phyloP scores from a whole-genome alignment of 1,140 invertebrate species.

The Drosophila bocqueti region DNA sequence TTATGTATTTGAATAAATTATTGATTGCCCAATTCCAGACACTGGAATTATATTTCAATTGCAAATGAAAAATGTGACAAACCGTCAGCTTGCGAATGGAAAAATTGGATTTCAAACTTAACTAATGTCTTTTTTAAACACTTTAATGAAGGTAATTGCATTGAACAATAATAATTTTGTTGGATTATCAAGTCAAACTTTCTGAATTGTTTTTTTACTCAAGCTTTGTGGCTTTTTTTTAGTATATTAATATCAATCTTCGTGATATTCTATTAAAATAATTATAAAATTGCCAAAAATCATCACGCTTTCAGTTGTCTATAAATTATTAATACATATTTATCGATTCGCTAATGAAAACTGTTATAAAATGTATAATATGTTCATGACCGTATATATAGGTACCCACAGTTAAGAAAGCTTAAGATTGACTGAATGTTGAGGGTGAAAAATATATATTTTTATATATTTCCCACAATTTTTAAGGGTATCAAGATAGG shows the following conservation, averaged over 20 bases:
- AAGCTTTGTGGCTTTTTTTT: background rate
- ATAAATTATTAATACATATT: background rate
- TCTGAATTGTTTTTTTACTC: background rate
- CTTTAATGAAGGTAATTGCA: background rate
- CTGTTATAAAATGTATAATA: background rate
- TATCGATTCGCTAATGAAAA: constrained; percentile 18
- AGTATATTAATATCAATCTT: background rate
- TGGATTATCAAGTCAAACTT: background rate
- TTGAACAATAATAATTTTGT: background rate
- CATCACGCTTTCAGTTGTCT: background rate
- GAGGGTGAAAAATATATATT: no score
- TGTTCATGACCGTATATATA: background rate
- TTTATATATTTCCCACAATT: no score
- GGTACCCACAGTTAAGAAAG: constrained; percentile 6
- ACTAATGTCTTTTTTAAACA: background rate
- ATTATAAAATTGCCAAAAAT: background rate
- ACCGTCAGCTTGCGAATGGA: no score
- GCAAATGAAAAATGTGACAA: background rate
- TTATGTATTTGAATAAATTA: background rate
- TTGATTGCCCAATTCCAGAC: background rate
- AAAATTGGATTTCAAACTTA: background rate
- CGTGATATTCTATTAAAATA: background rate
- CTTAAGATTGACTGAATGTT: background rate
- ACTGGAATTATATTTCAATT: background rate
- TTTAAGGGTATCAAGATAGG: background rate